Base-by-base conservation (phyloP, 2,888 invertebrate species). In the Gandaritis pyraliata region DNA sequence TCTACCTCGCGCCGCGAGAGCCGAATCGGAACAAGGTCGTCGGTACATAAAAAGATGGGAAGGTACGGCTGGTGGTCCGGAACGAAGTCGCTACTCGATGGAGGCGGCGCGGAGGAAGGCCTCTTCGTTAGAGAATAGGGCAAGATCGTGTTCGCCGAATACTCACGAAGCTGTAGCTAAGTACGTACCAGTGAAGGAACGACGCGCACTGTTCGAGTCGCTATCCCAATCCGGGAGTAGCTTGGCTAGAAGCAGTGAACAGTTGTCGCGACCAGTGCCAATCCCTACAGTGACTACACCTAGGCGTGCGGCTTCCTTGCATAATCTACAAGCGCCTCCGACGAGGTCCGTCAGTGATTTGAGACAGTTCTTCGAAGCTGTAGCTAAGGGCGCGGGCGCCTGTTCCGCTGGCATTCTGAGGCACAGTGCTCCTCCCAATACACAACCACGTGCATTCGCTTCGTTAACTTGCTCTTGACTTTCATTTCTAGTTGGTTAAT, bases 121-220 rank as follows among this genome's bases (percentile, higher is more conserved):
- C n/a, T 81, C 87, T 16, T 86, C 90, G 12, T 70, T 87, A 62
- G 90, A 91, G 74, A 85, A 76, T 64, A 78, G 93, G 50, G 91
- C 91, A 63, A 82, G 92, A 64, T 92, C 92, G 12, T 91, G 90
- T 71, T 90, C 91, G 23, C 91, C 92, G n/a, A 89, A 87, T 68
- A 80, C 87, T 33, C 89, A 90, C 72, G 91, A 90, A 67, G 90
- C 81, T 41, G 76, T 87, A 15, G 94, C 95, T 63, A 93, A 93
- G 71, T 95, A 95, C 76, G 95, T 95, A 36, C 95, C 96, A 0
- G 96, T 96, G 43, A 93, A 94, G 70, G 95, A 95, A 73, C 94
- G 95, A 72, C 89, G 95, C 29, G 94, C 95, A 12, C 83, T 95
- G 16, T 95, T 96, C 76, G 96, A 96, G 76, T 95, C 95, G 1